Conservation (phyloP, 2,113 vertebrate genomes). For the Microcebus lehilahytsara region DNA sequence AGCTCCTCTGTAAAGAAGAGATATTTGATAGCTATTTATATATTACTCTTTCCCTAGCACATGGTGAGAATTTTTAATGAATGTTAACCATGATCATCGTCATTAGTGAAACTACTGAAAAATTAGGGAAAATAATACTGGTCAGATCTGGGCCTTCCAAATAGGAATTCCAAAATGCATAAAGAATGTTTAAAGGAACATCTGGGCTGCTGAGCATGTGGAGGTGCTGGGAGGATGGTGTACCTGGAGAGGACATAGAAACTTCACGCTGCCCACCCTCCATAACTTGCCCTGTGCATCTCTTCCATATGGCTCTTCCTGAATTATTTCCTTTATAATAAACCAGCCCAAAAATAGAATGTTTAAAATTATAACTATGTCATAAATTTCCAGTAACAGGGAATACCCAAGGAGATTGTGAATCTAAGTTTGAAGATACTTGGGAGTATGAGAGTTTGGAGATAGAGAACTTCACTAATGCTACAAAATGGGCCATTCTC, state of each 20-base stretch:
- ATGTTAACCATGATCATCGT: not conserved
- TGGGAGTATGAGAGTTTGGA: not conserved
- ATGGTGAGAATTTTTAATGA: not conserved
- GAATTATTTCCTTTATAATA: too few species aligned
- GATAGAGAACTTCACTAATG: not conserved
- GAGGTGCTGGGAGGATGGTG: not conserved
- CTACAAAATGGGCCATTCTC: not conserved
- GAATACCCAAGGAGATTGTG: not conserved
- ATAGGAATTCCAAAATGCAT: not conserved
- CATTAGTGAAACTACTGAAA: not conserved
- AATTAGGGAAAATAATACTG: not conserved
- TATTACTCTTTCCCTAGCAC: not conserved
- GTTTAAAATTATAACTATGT: not conserved
- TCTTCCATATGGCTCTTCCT: too few species aligned
- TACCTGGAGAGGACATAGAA: too few species aligned
- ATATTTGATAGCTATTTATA: not conserved
- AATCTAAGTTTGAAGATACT: not conserved
- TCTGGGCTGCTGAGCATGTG: too few species aligned
- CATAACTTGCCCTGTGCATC: too few species aligned
- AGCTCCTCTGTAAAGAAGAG: not conserved
- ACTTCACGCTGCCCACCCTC: too few species aligned
- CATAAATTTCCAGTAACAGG: not conserved
- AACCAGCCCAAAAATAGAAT: not conserved
- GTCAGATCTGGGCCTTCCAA: not conserved
- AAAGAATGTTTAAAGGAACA: too few species aligned